phyloP scores from a whole-genome alignment of 1,140 invertebrate genomes.

The Bathynomus jamesi region DNA sequence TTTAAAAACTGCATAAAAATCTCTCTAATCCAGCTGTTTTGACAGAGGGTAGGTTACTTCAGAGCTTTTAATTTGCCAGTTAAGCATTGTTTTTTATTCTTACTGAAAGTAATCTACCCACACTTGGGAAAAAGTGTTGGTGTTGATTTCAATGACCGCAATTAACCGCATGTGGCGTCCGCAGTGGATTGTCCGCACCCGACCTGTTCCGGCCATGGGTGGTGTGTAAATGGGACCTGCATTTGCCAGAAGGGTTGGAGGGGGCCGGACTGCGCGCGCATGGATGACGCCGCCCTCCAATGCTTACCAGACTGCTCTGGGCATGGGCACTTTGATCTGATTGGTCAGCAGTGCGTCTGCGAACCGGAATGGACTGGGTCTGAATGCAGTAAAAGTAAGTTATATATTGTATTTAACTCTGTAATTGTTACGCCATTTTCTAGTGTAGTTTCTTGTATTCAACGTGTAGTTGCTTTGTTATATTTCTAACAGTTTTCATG shows the following conservation, averaged over 20 bases:
- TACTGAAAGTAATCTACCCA: too few species aligned
- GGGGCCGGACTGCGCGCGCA: constrained; percentile 80
- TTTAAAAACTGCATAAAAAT: too few species aligned
- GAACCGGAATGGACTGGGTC: constrained; percentile 86
- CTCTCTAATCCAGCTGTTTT: too few species aligned
- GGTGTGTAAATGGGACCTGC: constrained; percentile 90
- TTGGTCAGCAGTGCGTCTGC: constrained; percentile 78
- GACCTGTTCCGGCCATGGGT: constrained; percentile 88
- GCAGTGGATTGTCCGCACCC: constrained; percentile 88
- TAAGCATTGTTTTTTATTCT: too few species aligned
- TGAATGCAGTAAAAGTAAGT: constrained; percentile 65
- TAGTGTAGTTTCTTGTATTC: too few species aligned
- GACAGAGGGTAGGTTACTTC: too few species aligned
- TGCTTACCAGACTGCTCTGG: constrained; percentile 89
- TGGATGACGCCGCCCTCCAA: constrained; percentile 84
- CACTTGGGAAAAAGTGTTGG: too few species aligned
- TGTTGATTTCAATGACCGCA: neutral
- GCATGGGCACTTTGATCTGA: constrained; percentile 89
- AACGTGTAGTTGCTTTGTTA: too few species aligned
- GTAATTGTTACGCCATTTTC: too few species aligned
- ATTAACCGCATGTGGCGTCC: neutral
- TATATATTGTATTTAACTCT: neutral
- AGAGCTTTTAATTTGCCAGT: too few species aligned
- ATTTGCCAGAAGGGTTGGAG: constrained; percentile 96
- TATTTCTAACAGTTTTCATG: too few species aligned